A percentile compares a stretch with the other conserved stretches of the same genome.
These are phyloP conservation scores for Arizona elegans DNA, from an alignment of 2,113 vertebrate species.

Conservation along the genomic window DNA sequence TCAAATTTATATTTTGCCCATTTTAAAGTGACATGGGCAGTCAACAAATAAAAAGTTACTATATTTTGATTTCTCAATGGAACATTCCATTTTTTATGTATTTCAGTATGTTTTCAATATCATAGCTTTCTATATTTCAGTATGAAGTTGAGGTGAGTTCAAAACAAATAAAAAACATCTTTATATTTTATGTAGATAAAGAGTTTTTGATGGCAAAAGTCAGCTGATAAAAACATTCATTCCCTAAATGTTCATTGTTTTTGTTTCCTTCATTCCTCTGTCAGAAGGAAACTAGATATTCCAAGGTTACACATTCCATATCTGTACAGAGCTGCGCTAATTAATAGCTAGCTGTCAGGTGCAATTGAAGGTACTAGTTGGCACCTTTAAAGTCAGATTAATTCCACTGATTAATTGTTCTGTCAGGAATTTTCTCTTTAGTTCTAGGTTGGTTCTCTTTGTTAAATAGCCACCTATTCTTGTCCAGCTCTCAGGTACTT, in stretches of 20 bases:
- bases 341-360: not conserved
- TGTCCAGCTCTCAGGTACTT: not conserved
- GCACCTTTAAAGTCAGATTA: not conserved
- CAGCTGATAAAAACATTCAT: not conserved
- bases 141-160: not conserved
- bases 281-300: not conserved
- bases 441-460: not conserved
- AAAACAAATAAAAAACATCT: conserved; percentile 8
- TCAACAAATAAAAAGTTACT: not conserved
- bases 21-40: not conserved
- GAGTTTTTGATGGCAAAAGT: not conserved
- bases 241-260: not conserved
- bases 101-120: not conserved
- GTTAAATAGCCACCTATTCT: not conserved
- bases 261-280: not conserved
- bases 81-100: not conserved
- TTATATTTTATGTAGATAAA: not conserved
- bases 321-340: not conserved
- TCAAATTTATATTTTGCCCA: not conserved
- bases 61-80: not conserved
- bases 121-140: not conserved
- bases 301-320: not conserved
- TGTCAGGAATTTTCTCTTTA: not conserved
- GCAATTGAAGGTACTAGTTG: not conserved
- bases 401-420: not conserved